Conservation (phyloP, 53 echinoderm and acorn worm species). For the Actinopyga echinites region DNA sequence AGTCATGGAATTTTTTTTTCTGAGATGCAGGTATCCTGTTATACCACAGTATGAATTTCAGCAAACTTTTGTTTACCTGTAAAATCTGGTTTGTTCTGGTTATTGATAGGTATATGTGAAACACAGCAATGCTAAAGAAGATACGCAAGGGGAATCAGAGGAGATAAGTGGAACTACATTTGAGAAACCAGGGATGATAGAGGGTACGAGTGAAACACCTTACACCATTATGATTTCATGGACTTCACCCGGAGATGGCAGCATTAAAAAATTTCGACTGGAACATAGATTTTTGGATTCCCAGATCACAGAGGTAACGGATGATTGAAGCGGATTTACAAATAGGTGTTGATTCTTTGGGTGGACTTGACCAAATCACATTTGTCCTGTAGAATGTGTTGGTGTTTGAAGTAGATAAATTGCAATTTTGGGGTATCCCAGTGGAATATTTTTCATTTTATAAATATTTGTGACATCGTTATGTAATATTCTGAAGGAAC, state of each 20-base stretch:
- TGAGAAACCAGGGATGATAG: conserved; percentile 39
- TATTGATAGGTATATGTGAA: conserved; percentile 40
- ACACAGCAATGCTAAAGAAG: conserved; percentile 9
- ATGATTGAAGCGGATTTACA: background rate
- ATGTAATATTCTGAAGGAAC: too few relatives aligned
- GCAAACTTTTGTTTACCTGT: too few relatives aligned
- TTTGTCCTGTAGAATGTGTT: background rate
- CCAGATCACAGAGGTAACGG: background rate
- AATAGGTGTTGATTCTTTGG: background rate
- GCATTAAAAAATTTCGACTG: conserved; percentile 52
- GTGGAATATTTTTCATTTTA: too few relatives aligned
- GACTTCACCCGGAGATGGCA: conserved; percentile 76
- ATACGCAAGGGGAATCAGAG: background rate
- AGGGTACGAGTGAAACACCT: conserved; percentile 16
- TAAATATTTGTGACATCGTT: too few relatives aligned
- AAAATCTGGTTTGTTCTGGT: too few relatives aligned
- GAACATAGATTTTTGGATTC: conserved; percentile 58
- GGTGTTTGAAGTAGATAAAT: too few relatives aligned
- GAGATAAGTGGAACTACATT: background rate
- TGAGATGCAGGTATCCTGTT: too few relatives aligned
- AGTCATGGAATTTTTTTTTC: too few relatives aligned
- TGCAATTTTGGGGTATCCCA: too few relatives aligned
- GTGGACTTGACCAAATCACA: background rate
- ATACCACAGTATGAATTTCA: too few relatives aligned
- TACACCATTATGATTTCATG: conserved; percentile 55